Evolutionary conservation across 53 echinoderm and acorn worm genomes (phyloP), one percentile per base, ranked within the genome.

Genomic region (Patiria pectinifera): DNA sequence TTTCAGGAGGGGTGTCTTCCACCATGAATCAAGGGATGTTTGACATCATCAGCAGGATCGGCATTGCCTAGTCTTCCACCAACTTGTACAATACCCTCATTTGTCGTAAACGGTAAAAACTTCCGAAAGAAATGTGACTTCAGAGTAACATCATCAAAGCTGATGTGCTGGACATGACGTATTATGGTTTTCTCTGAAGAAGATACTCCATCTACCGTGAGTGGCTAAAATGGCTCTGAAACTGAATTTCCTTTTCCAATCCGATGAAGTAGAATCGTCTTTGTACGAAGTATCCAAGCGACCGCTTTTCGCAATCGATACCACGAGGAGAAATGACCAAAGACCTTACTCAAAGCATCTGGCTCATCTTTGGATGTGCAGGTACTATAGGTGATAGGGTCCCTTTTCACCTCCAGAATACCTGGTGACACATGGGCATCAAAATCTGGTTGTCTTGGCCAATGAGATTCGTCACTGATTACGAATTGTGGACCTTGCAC

Each of bases 351-450:
- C 43, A 93, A 6, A 6, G 49, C 26, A 24, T 83, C 44, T 7
- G 62, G 11, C 10, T 66, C 62, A 66, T 26, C 24, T 13, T 45
- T 43, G 43, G 12, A 11, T 14, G 70, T 46, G 18, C 45, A 9
- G 26, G 26, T 88, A 19, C 75, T 75, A 62, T 58, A 24, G 78
- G 91, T 23, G 48, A 23, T 74, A 24, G 19, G 4, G 22, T 87
- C 91, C 60, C 25, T 49, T 76, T 95, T 93, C 10, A 93, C 78
- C 88, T 95, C 95, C 26, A 71, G 47, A 62, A 72, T 89, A 26
- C 69, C 58, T 22, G 91, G 19, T 16, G 75, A 61, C 11, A 72
- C 26, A 19, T 82, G 0, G 6, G 4, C 4, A 44, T 85, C 71
- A 69, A 70, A 85, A 45, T 94, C 45, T 44, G 94, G 87, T 43